Percentiles rank a stretch among this genome's conserved stretches.
Conservation (phyloP, 2,113 vertebrate genomes). For the Hypomesus transpacificus region DNA sequence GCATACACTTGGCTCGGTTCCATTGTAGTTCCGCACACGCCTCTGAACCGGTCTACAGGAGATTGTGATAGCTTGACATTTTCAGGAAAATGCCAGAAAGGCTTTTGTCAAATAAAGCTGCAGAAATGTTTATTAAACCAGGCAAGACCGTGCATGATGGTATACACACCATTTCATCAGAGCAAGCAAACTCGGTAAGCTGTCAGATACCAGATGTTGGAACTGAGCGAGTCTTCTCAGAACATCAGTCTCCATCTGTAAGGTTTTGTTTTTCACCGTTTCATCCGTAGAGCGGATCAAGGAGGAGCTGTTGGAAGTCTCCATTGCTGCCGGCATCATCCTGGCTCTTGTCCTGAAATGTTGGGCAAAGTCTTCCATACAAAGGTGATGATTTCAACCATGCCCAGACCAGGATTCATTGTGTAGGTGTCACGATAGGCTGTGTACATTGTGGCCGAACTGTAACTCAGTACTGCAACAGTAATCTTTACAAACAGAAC, state of each 20-base stretch:
- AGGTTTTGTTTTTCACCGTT: conserved; percentile 3
- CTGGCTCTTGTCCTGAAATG: not conserved
- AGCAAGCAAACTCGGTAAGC: conserved; percentile 37
- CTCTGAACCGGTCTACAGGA: not conserved
- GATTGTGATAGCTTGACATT: conserved; percentile 18
- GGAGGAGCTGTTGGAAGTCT: not conserved
- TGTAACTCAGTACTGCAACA: no score
- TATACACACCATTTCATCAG: conserved; percentile 35
- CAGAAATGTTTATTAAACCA: conserved; percentile 35
- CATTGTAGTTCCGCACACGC: conserved; percentile 9
- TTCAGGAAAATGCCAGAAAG: conserved; percentile 33
- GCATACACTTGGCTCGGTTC: conserved; percentile 6
- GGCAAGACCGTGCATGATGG: conserved; percentile 21
- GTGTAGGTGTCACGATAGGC: not conserved
- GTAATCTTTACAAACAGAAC: no score
- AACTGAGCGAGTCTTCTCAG: conserved; percentile 42
- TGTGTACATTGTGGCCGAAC: no score
- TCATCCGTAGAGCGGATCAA: conserved; percentile 14
- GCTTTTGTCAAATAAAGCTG: conserved; percentile 40
- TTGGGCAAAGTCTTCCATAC: conserved; percentile 4
- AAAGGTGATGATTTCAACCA: conserved; percentile 1
- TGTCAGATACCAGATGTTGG: conserved; percentile 67
- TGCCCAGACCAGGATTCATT: not conserved
- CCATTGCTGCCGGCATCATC: not conserved
- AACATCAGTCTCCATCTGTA: conserved; percentile 50